phyloP scores from a whole-genome alignment of 2,113 vertebrate genomes.

The Chloroceryle aenea region DNA sequence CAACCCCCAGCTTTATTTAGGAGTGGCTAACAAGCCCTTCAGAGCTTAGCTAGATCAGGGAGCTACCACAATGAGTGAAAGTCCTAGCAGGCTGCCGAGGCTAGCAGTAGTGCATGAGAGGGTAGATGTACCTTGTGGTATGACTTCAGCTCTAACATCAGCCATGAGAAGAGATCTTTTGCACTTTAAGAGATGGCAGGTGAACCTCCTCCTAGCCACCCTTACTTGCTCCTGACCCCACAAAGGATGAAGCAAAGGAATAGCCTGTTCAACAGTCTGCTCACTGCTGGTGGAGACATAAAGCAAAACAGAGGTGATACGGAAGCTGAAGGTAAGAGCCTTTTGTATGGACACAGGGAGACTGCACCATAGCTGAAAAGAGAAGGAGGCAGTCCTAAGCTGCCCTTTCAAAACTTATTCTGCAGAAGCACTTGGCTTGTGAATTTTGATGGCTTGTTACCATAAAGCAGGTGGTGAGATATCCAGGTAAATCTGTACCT shows the following conservation, averaged over 20 bases:
- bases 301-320: background rate
- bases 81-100: background rate
- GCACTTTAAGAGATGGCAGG: background rate
- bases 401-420: background rate
- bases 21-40: background rate
- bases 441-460: background rate
- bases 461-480: background rate
- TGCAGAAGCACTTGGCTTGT: background rate
- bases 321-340: background rate
- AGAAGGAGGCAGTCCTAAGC: background rate
- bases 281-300: background rate
- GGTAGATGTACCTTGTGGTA: rapidly evolving
- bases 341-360: background rate
- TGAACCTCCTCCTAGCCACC: background rate
- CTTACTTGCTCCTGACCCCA: background rate
- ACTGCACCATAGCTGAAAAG: background rate
- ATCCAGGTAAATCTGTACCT: background rate
- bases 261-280: background rate
- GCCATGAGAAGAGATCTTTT: background rate
- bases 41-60: background rate
- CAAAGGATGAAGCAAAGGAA: background rate
- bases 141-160: background rate
- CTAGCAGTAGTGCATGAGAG: background rate
- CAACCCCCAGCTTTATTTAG: background rate
- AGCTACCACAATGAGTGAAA: background rate